These are phyloP conservation scores for Aphelenchoides bicaudatus DNA, from an alignment of 2,888 invertebrate genomes.

Conservation along the genomic window DNA sequence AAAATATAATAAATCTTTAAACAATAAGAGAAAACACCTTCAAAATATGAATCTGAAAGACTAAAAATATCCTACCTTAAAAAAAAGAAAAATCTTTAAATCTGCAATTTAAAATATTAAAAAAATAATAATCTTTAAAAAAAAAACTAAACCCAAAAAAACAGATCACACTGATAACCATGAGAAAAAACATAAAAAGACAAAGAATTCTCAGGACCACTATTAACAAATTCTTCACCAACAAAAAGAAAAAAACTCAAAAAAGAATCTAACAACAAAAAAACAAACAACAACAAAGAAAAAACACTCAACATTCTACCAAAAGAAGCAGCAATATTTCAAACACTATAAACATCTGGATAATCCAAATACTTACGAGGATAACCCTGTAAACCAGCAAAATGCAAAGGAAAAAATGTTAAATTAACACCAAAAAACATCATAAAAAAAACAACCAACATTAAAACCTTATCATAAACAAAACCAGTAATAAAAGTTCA, in stretches of 20 bases:
- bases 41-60: constrained; percentile 26
- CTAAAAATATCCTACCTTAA: constrained; percentile 43
- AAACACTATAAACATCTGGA: constrained; percentile 69
- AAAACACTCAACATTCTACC: constrained; percentile 69
- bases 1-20: constrained; percentile 47
- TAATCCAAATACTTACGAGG: constrained; percentile 76
- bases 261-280: constrained; percentile 10
- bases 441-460: constrained; percentile 71
- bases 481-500: constrained; percentile 71
- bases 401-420: constrained; percentile 78
- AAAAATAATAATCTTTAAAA: constrained; percentile 37
- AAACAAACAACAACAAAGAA: constrained; percentile 14
- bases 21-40: constrained; percentile 39
- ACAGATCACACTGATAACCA: constrained; percentile 43
- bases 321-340: constrained; percentile 71
- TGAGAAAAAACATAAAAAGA: constrained; percentile 46
- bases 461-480: constrained; percentile 66
- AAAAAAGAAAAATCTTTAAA: constrained; percentile 39
- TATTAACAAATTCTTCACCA: constrained; percentile 60
- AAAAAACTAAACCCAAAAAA: constrained; percentile 34
- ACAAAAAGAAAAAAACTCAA: constrained; percentile 63
- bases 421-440: constrained; percentile 76
- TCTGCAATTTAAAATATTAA: constrained; percentile 46
- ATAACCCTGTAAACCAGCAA: constrained; percentile 71
- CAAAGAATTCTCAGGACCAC: constrained; percentile 38